A percentile compares a stretch with the other conserved stretches of the same genome.
Conservation (phyloP, 1,140 invertebrate genomes). For the Aphelinus certus region DNA sequence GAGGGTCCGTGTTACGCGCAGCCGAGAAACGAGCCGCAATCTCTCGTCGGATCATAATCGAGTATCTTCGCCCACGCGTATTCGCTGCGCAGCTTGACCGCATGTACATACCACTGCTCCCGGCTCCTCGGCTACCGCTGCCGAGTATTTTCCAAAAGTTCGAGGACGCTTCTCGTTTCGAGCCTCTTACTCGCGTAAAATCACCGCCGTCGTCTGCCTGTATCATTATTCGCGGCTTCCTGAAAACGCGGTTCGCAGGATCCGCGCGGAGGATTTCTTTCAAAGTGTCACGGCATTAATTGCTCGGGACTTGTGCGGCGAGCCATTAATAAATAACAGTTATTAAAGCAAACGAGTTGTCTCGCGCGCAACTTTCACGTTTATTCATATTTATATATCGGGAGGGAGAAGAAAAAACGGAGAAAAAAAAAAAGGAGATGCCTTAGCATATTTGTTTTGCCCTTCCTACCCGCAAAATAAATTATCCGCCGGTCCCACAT, state of each 20-base stretch:
- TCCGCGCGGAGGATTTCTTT: background rate
- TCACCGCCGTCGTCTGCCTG: no score
- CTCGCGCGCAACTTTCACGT: background rate
- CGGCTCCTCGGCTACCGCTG: no score
- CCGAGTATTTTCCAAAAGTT: no score
- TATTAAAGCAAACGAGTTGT: conserved; percentile 11
- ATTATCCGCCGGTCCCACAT: background rate
- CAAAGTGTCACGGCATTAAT: conserved; percentile 1
- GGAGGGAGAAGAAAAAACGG: no score
- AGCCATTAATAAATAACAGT: conserved; percentile 4
- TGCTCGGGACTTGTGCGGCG: background rate
- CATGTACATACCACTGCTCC: no score
- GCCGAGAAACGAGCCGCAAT: conserved; percentile 21
- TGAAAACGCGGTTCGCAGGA: background rate
- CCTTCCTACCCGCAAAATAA: background rate
- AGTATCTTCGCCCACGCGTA: conserved; percentile 15
- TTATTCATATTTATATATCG: background rate
- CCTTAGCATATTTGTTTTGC: background rate
- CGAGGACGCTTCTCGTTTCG: no score
- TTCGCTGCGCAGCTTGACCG: conserved; percentile 5
- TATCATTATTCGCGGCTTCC: no score
- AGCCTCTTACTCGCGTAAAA: no score
- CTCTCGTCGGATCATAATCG: conserved; percentile 32
- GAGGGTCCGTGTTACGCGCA: conserved; percentile 14
- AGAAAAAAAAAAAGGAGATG: no score